A percentile compares a stretch with the other conserved stretches of the same genome.
phyloP scores from a whole-genome alignment of 1,140 invertebrate species.

The Pseudomyrmex pallidus region DNA sequence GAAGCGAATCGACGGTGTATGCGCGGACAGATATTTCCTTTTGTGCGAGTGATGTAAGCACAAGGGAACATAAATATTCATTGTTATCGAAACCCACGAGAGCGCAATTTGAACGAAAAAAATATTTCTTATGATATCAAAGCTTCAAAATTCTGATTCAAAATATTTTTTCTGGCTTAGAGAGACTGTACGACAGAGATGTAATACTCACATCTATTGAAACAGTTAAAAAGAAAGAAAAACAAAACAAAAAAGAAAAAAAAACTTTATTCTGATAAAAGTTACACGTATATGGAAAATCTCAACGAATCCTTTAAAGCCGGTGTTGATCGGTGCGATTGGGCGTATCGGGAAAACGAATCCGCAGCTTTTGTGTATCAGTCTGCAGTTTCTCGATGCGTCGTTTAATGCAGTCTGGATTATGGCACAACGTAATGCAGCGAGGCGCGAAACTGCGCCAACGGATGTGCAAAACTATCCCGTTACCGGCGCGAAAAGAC shows the following conservation, averaged over 20 bases:
- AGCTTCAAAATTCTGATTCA: neutral
- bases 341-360: conserved; percentile 39
- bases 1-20: neutral
- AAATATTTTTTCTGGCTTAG: neutral
- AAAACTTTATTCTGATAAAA: neutral
- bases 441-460: conserved; percentile 33
- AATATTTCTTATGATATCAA: neutral
- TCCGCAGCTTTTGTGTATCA: neutral
- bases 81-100: neutral
- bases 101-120: neutral
- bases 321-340: conserved; percentile 29
- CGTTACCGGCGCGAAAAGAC: conserved; percentile 15
- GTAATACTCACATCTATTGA: no score
- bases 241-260: no score
- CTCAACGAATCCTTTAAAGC: neutral
- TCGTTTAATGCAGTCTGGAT: conserved; percentile 29
- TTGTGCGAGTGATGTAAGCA: conserved; percentile 24
- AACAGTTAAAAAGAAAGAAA: no score
- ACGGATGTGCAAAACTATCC: conserved; percentile 4
- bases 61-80: conserved; percentile 43
- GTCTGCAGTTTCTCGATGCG: neutral
- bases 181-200: neutral
- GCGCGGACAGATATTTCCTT: conserved; percentile 5
- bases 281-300: neutral
- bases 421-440: conserved; percentile 17